Conservation (phyloP, 2,113 vertebrate genomes). For the Monarcha castaneiventris region DNA sequence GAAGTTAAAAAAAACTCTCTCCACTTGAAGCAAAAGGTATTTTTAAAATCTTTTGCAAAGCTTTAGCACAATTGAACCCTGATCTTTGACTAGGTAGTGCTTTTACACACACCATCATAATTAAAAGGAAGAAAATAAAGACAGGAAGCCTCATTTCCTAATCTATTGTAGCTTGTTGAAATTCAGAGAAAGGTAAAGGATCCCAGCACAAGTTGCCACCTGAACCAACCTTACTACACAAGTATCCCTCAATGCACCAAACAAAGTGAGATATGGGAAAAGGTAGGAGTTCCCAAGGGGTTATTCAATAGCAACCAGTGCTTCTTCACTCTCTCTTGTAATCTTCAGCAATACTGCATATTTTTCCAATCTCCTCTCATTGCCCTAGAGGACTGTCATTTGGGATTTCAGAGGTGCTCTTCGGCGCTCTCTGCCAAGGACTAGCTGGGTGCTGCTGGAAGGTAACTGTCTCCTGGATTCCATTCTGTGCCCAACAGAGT, state of each 20-base stretch:
- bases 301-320: background rate
- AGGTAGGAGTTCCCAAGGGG: background rate
- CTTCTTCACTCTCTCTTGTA: background rate
- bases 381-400: background rate
- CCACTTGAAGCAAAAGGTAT: background rate
- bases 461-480: background rate
- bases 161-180: background rate
- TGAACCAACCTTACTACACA: accelerated
- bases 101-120: background rate
- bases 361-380: background rate
- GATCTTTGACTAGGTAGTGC: background rate
- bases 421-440: accelerated
- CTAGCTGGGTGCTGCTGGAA: background rate
- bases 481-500: background rate
- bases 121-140: background rate
- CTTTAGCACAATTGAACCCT: background rate
- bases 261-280: background rate
- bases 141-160: background rate
- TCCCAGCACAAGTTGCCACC: background rate
- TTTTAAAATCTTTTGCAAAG: background rate
- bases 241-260: background rate
- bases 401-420: background rate
- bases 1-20: background rate
- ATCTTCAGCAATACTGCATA: background rate
- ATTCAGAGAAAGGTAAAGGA: background rate